Evolutionary conservation across 2,888 invertebrate species (phyloP).

Genomic region (Noctua janthina): DNA sequence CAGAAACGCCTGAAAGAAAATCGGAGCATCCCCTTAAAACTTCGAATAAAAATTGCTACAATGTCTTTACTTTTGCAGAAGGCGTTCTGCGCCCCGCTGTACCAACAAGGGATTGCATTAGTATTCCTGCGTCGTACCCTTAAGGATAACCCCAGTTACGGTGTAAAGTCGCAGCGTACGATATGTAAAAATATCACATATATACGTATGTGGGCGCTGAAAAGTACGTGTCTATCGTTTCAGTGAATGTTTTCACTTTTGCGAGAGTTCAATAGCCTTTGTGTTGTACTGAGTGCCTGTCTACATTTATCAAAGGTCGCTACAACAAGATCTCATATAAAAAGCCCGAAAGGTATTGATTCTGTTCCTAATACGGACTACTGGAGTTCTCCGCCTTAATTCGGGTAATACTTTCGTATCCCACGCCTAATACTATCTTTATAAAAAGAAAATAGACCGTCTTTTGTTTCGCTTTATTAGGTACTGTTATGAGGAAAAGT

Average conservation of each 20-base stretch:
- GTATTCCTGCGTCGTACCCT: constrained; percentile 58
- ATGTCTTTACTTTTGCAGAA: constrained; percentile 47
- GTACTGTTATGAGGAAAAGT: constrained; percentile 76
- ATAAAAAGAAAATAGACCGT: constrained; percentile 68
- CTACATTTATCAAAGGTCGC: constrained; percentile 46
- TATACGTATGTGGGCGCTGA: constrained; percentile 43
- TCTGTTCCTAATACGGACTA: constrained; percentile 42
- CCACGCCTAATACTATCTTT: constrained; percentile 48
- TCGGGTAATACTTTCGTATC: constrained; percentile 53
- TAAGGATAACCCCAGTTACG: constrained; percentile 66
- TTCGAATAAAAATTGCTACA: constrained; percentile 56
- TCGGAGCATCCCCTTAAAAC: constrained; percentile 28
- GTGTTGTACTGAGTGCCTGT: constrained; percentile 15
- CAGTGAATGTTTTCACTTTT: constrained; percentile 60
- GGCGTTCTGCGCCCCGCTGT: constrained; percentile 33
- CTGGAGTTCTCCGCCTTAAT: constrained; percentile 48
- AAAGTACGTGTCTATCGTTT: constrained; percentile 55
- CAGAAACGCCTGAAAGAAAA: constrained; percentile 24
- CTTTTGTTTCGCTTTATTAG: constrained; percentile 80
- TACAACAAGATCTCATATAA: constrained; percentile 26
- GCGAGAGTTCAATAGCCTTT: constrained; percentile 46
- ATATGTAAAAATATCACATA: constrained; percentile 63
- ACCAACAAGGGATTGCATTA: constrained; percentile 62
- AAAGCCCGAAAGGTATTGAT: constrained; percentile 45
- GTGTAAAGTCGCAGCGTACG: constrained; percentile 59